Base-by-base conservation (phyloP, 2,888 invertebrate genomes). In the Protodeltote pygarga region DNA sequence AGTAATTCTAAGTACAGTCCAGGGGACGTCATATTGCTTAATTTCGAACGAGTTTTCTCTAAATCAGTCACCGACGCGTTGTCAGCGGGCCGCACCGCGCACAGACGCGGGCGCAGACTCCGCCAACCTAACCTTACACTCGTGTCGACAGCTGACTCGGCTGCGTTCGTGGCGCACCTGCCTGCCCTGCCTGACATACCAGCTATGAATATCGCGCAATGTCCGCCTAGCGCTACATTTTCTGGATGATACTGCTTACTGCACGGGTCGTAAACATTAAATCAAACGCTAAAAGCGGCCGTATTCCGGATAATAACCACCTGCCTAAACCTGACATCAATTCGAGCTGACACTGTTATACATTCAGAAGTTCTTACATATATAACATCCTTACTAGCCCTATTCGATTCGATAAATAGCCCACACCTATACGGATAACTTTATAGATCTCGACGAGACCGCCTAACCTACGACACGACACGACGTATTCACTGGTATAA, bases 1-100 rank as follows among this genome's bases (percentile, higher is more conserved):
- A 87, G 83, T 90, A 89, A 87, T 83, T 83, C 88, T 90, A 90
- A 89, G 84, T 89, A 87, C 90, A 91, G 91, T 91, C 89, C 81
- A 85, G 90, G 89, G 89, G 88, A 86, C 82, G 83, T 81, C 79
- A 75, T 84, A 87, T 89, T 88, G 85, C 87, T 88, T 80, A 76
- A 74, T 77, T 81, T 79, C 82, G 84, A 87, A 87, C 81, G 83
- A 83, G 80, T 85, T 82, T 83, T 81, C 71, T 80, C 81, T 80
- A 83, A 76, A 81, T 88, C 90, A 92, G 91, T 92, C 90, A 81
- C 91, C 91, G 84, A 83, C 91, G 73, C 89, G 82, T 85, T 49
- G 84, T 75, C 85, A 72, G 63, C 82, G 77, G 68, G 71, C 63
- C 65, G 40, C 21, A 15, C 44, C 24, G 23, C 16, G 53, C 57